Evolutionary conservation across 1,140 invertebrate species (phyloP), one percentile per base, ranked within the genome.

Genomic region (Lethrus apterus): DNA sequence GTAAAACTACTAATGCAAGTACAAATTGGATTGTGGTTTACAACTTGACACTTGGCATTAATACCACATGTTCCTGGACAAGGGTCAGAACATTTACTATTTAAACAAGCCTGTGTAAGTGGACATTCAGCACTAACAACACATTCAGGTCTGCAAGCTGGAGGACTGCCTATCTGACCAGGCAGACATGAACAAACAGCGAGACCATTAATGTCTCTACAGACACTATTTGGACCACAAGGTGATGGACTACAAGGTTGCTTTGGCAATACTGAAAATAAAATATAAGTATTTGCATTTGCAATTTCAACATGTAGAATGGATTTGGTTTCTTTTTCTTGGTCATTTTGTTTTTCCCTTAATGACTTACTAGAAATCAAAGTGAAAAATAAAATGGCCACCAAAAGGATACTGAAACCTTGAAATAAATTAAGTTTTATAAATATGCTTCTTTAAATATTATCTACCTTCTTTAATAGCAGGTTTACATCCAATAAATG

Each of bases 1-100:
- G 80, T 80, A 51, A 74, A 81, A 20, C 81, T 80, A 5, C 64
- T 54, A 13, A 74, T 72, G 63, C 84, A 89, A 48, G 76, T 78
- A 56, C 86, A 90, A 35, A 82, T 81, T 13, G 86, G 82, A 18
- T 80, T 73, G 63, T 89, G 84, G 56, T 86, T 86, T 2, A 81
- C 71, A 1, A 86, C 83, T 64, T 78, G 74, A 57, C 86, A 88
- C 18, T 79, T 65, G 1, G 86, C 84, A 59, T 80, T 80, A 11
- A 74, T 66, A 17, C 83, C 86, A 64, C 87, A 90, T 2, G 80
- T 78, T 44, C 80, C 81, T 8, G 74, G 72, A 58, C 84, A 86
- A 7, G 83, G 84, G 66, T 88, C 77, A 42, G 68, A 63, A 57
- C 83, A 85, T 69, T 81, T 83, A 51, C 77, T 78, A 50, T 76